Conservation (phyloP, 2,113 vertebrate species). For the Ptychochromis oligacanthus region DNA sequence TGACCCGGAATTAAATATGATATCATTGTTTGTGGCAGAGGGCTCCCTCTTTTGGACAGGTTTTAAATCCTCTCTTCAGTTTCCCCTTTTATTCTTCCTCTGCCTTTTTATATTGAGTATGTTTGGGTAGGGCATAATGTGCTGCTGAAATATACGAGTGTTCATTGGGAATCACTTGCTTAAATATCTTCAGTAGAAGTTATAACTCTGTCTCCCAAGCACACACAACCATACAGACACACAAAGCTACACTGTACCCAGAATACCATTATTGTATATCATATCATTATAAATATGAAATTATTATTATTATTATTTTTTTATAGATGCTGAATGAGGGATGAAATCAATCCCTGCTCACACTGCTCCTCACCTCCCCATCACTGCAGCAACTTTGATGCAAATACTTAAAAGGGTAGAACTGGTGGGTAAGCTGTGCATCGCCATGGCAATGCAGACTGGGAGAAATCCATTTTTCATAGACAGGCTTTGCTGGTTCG, state of each 20-base stretch:
- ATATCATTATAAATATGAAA: conserved; percentile 36
- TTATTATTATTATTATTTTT: conserved; percentile 10
- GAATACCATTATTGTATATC: background rate
- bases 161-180: background rate
- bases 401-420: conserved; percentile 71
- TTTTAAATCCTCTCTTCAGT: background rate
- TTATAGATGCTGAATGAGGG: conserved; percentile 5
- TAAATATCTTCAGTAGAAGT: background rate
- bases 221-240: background rate
- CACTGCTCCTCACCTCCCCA: conserved; percentile 26
- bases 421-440: conserved; percentile 65
- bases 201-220: background rate
- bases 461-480: conserved; percentile 78
- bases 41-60: conserved; percentile 40
- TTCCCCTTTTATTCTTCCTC: background rate
- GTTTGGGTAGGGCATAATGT: background rate
- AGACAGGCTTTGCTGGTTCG: conserved; percentile 61
- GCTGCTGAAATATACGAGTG: background rate
- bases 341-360: conserved; percentile 30
- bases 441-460: conserved; percentile 58
- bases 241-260: conserved; percentile 5
- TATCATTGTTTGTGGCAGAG: conserved; percentile 8
- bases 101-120: background rate
- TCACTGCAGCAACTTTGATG: conserved; percentile 62
- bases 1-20: conserved; percentile 31